These are phyloP conservation scores for Laterallus jamaicensis DNA, from an alignment of 2,113 vertebrate genomes.

Conservation along the genomic window DNA sequence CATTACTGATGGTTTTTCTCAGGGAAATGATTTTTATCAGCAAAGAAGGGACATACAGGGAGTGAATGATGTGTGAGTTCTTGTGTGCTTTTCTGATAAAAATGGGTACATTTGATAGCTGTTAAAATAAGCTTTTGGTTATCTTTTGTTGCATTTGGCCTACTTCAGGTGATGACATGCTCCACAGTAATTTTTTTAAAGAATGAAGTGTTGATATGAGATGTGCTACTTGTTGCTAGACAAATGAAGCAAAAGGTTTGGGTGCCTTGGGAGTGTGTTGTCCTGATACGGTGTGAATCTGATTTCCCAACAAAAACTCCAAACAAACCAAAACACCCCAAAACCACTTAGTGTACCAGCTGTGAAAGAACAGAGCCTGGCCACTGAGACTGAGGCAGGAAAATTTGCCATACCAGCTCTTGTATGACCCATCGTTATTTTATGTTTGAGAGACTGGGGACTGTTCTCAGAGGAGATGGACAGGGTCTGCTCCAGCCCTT, in stretches of 20 bases:
- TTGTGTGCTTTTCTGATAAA: neutral
- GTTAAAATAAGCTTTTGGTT: neutral
- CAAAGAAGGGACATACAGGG: neutral
- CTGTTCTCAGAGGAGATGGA: neutral
- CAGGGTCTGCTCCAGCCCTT: neutral
- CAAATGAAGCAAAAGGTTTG: neutral
- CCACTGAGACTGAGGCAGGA: neutral
- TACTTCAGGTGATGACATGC: neutral
- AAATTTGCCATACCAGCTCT: neutral
- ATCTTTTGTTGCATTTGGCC: neutral
- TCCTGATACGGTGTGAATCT: neutral
- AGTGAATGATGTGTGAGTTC: neutral
- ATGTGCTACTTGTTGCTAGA: neutral
- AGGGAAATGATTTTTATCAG: neutral
- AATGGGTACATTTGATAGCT: neutral
- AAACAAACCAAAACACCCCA: accelerated
- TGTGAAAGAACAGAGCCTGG: neutral
- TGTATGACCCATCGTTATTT: neutral
- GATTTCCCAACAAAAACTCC: neutral
- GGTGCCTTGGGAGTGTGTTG: neutral
- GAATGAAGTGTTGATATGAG: neutral
- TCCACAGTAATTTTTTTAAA: neutral
- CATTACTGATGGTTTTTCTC: neutral
- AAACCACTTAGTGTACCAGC: neutral
- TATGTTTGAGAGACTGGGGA: accelerated